Percentiles rank a stretch among this genome's conserved stretches.
Evolutionary conservation across 2,113 vertebrate species (phyloP).

Genomic region (Junco hyemalis): DNA sequence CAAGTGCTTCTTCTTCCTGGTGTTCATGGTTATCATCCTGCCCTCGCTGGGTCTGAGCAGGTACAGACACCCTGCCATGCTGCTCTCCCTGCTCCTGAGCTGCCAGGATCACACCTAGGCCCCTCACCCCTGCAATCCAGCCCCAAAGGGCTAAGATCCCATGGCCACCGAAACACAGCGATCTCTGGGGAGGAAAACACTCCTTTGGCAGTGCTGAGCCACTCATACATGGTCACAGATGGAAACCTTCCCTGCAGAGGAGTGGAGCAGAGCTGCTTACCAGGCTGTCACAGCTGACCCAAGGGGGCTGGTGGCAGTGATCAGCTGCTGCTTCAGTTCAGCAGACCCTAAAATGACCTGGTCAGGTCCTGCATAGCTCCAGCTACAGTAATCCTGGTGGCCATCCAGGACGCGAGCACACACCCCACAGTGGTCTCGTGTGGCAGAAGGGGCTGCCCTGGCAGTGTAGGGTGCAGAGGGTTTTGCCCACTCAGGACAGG

Average conservation of each 20-base stretch:
- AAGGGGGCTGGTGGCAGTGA: neutral
- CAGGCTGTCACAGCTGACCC: neutral
- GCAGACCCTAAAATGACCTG: neutral
- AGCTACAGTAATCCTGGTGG: neutral
- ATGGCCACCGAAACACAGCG: fast-evolving
- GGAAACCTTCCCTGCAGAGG: neutral
- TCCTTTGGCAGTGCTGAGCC: neutral
- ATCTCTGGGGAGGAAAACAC: neutral
- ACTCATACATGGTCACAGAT: neutral
- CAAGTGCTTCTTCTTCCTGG: conserved; percentile 93
- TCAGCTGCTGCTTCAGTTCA: neutral
- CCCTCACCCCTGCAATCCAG: fast-evolving
- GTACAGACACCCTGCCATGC: conserved; percentile 50
- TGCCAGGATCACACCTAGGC: neutral
- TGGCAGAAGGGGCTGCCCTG: neutral
- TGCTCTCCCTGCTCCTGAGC: neutral
- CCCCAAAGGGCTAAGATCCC: neutral
- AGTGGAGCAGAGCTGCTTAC: neutral
- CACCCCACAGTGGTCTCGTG: fast-evolving
- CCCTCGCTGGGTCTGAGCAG: conserved; percentile 94
- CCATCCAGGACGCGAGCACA: fast-evolving
- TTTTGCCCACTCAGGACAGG: neutral
- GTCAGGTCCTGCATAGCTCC: neutral
- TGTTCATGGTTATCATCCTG: conserved; percentile 97
- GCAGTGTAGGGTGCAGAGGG: neutral